A percentile compares a stretch with the other conserved stretches of the same genome.
Conservation (phyloP, 2,113 vertebrate species). For the Candoia aspera region DNA sequence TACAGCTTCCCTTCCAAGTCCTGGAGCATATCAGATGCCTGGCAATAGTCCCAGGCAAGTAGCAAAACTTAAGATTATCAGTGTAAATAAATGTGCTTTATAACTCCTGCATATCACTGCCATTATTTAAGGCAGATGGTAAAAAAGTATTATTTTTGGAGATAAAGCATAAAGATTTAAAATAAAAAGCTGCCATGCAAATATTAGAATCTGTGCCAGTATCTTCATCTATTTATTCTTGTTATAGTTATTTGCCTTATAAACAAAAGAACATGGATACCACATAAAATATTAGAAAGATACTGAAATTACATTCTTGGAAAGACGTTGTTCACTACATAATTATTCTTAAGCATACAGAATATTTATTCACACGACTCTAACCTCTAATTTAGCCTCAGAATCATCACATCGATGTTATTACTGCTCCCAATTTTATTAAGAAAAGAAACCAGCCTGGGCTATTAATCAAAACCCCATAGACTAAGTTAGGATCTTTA, state of each 20-base stretch:
- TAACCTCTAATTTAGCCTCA: neutral
- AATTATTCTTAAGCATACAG: neutral
- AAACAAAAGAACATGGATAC: neutral
- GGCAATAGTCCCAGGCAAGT: neutral
- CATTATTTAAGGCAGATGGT: neutral
- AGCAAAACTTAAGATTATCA: neutral
- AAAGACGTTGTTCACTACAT: neutral
- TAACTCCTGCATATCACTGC: neutral
- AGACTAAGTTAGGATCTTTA: neutral
- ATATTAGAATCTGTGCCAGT: neutral
- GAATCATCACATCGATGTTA: neutral
- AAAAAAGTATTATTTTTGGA: neutral
- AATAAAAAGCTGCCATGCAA: neutral
- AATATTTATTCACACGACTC: neutral
- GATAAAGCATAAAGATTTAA: neutral
- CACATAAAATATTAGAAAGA: neutral
- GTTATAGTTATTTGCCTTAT: neutral
- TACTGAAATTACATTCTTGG: neutral
- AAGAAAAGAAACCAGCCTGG: neutral
- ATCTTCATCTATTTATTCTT: neutral
- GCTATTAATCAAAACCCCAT: neutral
- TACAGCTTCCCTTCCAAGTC: neutral
- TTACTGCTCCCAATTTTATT: neutral
- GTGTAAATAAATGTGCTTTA: neutral
- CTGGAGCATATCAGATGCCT: neutral